Conservation (phyloP, 2,113 vertebrate genomes). For the Paramormyrops kingsleyae region DNA sequence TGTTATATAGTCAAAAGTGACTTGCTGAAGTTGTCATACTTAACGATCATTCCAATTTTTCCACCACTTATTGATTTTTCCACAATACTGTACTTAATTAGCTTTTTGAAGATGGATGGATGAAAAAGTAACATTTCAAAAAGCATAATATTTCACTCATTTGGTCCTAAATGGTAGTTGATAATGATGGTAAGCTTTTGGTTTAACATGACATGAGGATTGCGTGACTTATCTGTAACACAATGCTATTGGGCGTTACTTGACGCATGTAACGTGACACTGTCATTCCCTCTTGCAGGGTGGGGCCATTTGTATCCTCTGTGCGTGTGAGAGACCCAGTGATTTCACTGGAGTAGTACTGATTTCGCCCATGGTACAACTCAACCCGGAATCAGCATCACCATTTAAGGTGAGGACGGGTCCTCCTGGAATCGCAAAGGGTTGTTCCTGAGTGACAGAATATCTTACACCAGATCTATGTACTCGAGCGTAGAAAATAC, state of each 20-base stretch:
- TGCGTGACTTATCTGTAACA: not conserved
- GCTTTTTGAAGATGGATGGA: not conserved
- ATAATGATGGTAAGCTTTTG: not conserved
- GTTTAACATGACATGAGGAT: not conserved
- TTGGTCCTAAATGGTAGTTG: not conserved
- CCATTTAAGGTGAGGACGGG: constrained; percentile 74
- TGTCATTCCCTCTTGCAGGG: constrained; percentile 60
- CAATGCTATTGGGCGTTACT: not conserved
- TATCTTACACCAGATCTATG: not conserved
- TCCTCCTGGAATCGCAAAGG: not conserved
- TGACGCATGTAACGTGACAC: not conserved
- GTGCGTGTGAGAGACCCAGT: constrained; percentile 71
- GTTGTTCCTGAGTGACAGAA: not conserved
- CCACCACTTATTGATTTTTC: not conserved
- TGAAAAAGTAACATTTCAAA: not conserved
- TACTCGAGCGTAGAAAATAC: not conserved
- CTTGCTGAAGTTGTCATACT: not conserved
- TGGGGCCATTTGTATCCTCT: constrained; percentile 83
- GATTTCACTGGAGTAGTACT: constrained; percentile 82
- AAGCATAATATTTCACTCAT: not conserved
- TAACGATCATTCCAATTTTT: not conserved
- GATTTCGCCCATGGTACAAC: constrained; percentile 81
- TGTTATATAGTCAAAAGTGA: not conserved
- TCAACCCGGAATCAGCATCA: constrained; percentile 85
- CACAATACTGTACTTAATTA: not conserved